phyloP scores from a whole-genome alignment of 2,888 invertebrate species.

The Anaspis maculata region DNA sequence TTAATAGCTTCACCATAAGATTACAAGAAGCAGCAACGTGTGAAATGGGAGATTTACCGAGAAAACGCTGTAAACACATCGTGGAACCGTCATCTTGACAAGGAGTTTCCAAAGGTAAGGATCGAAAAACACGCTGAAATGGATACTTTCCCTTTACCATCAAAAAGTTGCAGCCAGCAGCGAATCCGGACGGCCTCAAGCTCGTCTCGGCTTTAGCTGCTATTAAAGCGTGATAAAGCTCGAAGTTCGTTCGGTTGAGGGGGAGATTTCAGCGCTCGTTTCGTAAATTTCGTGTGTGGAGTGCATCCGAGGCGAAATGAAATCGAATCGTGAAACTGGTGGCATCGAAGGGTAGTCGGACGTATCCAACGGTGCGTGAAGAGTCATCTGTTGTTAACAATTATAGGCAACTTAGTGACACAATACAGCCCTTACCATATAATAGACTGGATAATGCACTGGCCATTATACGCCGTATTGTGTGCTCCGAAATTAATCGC shows the following conservation, averaged over 20 bases:
- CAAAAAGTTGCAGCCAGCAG: not conserved
- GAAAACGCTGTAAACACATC: conserved; percentile 14
- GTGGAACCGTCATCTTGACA: conserved; percentile 5
- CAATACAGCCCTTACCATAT: conserved; percentile 39
- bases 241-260: too few relatives aligned
- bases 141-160: conserved; percentile 9
- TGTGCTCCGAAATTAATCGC: conserved; percentile 37
- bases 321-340: conserved; percentile 8
- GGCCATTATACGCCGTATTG: conserved; percentile 35
- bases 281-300: too few relatives aligned
- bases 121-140: conserved; percentile 10
- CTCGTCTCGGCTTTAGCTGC: too few relatives aligned
- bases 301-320: conserved; percentile 3
- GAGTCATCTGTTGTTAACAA: conserved; percentile 42
- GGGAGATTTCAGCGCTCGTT: too few relatives aligned
- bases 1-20: conserved; percentile 14
- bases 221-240: too few relatives aligned
- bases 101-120: conserved; percentile 3
- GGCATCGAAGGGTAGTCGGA: conserved; percentile 9
- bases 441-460: conserved; percentile 38
- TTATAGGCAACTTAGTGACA: conserved; percentile 42
- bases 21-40: conserved; percentile 6
- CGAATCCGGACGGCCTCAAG: too few relatives aligned
- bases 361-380: conserved; percentile 30
- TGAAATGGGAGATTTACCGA: conserved; percentile 4